Conservation (phyloP, 2,888 invertebrate species). For the Acanthopleura granulata region DNA sequence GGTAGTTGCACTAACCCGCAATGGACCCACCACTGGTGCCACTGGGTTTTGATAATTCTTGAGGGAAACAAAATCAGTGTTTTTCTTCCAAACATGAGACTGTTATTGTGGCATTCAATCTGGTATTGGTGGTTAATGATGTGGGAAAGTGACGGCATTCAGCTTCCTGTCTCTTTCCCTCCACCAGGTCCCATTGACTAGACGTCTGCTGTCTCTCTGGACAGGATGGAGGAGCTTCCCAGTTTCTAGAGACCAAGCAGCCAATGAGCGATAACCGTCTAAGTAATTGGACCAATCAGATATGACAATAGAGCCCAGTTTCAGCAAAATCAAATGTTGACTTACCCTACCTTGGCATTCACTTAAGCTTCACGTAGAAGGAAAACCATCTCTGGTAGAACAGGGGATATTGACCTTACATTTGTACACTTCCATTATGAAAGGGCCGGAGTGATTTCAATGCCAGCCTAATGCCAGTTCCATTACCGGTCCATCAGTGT, state of each 20-base stretch:
- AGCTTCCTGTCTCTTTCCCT: background rate
- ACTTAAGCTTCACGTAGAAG: too few species aligned
- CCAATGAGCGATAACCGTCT: background rate
- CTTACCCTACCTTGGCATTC: too few species aligned
- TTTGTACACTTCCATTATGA: too few species aligned
- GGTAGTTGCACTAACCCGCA: too few species aligned
- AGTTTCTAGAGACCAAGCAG: background rate
- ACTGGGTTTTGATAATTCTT: too few species aligned
- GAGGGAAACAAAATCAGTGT: background rate
- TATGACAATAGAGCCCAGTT: background rate
- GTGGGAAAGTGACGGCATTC: background rate
- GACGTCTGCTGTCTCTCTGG: background rate
- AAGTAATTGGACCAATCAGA: constrained; percentile 16
- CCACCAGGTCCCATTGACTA: too few species aligned
- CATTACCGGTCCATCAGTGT: too few species aligned
- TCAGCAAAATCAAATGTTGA: background rate
- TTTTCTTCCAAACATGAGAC: constrained; percentile 8
- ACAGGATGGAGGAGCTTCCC: background rate
- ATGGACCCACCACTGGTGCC: too few species aligned
- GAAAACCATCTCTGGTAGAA: too few species aligned
- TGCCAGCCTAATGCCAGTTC: too few species aligned
- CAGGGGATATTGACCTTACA: too few species aligned
- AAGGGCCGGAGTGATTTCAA: too few species aligned
- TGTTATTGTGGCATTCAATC: background rate
- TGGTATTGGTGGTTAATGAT: background rate